Evolutionary conservation across 2,888 invertebrate species (phyloP), one percentile per base, ranked within the genome.

Genomic region (Heliconius erato): DNA sequence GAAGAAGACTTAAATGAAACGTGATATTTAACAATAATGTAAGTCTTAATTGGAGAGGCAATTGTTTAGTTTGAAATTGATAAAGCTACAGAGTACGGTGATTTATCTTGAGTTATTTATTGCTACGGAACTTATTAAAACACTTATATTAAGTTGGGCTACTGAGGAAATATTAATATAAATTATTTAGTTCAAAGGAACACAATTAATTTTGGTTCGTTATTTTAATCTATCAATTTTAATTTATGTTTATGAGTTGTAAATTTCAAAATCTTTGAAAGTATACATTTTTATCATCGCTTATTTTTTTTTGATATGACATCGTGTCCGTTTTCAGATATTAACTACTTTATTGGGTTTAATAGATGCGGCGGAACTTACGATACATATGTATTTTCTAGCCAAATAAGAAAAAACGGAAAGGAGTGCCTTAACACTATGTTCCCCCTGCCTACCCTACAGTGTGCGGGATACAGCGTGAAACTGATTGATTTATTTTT

Each of bases 31-130:
- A 79, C 59, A 72, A 80, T 80, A 84, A 83, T 85, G 79, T 79
- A 82, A 80, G 83, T 82, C 81, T 82, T 85, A 84, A 84, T 86
- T 85, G 82, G 85, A 79, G 78, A 80, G 80, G 82, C 79, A 82
- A 84, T 84, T 85, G 85, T 84, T 82, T 79, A 74, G 74, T 69
- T 80, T 80, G 84, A 84, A 85, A 83, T 81, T 85, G 84, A 82
- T 82, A 84, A 84, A 83, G 82, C 79, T 80, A 63, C 77, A 71
- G 79, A 82, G 80, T 71, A 80, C 76, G 71, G 80, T 79, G 80
- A 84, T 79, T 82, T 80, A 80, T 82, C 80, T 79, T 28, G 12
- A 28, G 67, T 84, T 81, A 84, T 84, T 82, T 82, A 84, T 84
- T 71, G 78, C 80, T 44, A 32, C 28, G 59, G 35, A 63, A 32